A percentile compares a stretch with the other conserved stretches of the same genome.
Evolutionary conservation across 1,140 invertebrate species (phyloP).

Genomic region (Cydia pomonella): DNA sequence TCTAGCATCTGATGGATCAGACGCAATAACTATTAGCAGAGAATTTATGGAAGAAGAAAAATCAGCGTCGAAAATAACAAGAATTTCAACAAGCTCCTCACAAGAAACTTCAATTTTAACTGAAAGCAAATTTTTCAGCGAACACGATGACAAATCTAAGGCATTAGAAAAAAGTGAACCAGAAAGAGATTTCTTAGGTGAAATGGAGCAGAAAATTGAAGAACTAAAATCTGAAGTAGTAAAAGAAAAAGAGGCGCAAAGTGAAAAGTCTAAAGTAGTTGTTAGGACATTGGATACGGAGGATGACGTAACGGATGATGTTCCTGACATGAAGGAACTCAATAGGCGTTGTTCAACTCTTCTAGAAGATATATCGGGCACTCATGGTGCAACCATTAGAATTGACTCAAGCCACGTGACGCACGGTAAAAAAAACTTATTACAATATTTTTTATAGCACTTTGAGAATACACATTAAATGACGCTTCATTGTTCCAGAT

Average conservation of each 20-base stretch:
- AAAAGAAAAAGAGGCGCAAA: slow-evolving; percentile 45
- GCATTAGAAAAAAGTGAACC: slow-evolving; percentile 49
- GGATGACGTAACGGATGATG: slow-evolving; percentile 57
- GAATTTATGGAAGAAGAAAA: slow-evolving; percentile 71
- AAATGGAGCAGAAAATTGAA: slow-evolving; percentile 50
- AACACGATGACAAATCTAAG: slow-evolving; percentile 64
- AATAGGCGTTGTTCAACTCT: slow-evolving; percentile 79
- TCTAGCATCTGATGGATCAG: slow-evolving; percentile 72
- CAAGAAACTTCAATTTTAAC: slow-evolving; percentile 70
- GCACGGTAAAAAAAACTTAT: slow-evolving; percentile 57
- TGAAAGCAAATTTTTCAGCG: slow-evolving; percentile 72
- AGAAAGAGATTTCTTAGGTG: slow-evolving; percentile 48
- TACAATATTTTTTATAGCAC: neutral
- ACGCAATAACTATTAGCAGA: slow-evolving; percentile 64
- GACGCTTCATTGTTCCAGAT: slow-evolving; percentile 55
- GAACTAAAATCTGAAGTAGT: slow-evolving; percentile 49
- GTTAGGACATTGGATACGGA: slow-evolving; percentile 30
- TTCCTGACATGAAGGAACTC: slow-evolving; percentile 74
- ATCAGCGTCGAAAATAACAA: slow-evolving; percentile 61
- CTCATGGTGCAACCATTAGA: slow-evolving; percentile 71
- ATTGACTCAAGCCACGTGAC: slow-evolving; percentile 78
- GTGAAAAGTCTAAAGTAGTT: slow-evolving; percentile 8
- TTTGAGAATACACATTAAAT: slow-evolving; percentile 1
- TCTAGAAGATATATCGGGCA: slow-evolving; percentile 73
- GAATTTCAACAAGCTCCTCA: slow-evolving; percentile 65